Conservation (phyloP, 2,797 vertebrate species). For the Argyrosomus regius region DNA sequence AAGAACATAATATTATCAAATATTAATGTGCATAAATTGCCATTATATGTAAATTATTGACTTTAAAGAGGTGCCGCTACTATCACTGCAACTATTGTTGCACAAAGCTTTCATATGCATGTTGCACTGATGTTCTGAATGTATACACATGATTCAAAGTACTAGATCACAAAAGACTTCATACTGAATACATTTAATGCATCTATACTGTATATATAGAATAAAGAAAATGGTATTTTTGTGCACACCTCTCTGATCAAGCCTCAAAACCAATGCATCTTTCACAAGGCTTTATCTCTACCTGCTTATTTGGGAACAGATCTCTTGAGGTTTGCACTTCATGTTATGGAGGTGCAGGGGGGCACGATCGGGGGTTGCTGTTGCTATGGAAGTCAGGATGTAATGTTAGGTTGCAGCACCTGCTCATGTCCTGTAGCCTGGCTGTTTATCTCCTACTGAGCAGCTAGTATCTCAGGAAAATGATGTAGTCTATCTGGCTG, state of each 20-base stretch:
- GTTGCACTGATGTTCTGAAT: neutral
- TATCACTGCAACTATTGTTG: neutral
- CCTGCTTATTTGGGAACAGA: conserved; percentile 50
- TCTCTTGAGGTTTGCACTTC: conserved; percentile 39
- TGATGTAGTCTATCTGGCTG: conserved; percentile 52
- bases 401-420: conserved; percentile 65
- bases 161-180: neutral
- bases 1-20: conserved; percentile 2
- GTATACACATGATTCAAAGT: neutral
- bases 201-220: too few species aligned
- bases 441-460: conserved; percentile 66
- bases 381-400: conserved; percentile 46
- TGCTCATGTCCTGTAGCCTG: conserved; percentile 57
- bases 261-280: conserved; percentile 8
- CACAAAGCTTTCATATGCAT: neutral
- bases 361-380: conserved; percentile 30
- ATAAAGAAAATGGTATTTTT: neutral
- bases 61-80: neutral
- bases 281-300: neutral
- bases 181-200: neutral
- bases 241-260: conserved; percentile 22
- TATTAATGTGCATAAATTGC: neutral
- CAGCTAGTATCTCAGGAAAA: conserved; percentile 56
- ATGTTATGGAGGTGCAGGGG: conserved; percentile 49
- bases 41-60: neutral